phyloP scores from a whole-genome alignment of 2,113 vertebrate species.

The Pelmatolapia mariae region DNA sequence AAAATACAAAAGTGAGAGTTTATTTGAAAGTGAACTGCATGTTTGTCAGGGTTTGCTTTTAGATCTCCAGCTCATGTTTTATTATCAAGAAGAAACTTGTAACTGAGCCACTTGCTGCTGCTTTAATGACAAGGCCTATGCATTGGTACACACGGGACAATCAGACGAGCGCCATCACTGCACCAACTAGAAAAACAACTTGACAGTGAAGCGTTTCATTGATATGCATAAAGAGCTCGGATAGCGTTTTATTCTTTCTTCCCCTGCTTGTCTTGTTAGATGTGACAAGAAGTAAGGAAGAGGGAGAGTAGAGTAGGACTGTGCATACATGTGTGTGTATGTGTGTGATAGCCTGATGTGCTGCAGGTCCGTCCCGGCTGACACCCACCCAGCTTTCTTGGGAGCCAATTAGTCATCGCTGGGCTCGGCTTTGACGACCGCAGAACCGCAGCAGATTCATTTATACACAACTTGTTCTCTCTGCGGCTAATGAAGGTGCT shows the following conservation, averaged over 20 bases:
- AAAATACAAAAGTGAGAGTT: background rate
- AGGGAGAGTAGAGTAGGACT: background rate
- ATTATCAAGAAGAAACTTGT: background rate
- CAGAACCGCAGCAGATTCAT: slow-evolving; percentile 4
- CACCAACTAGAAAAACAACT: background rate
- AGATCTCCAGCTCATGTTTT: background rate
- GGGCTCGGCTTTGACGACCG: slow-evolving; percentile 10
- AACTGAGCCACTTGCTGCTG: background rate
- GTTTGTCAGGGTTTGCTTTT: background rate
- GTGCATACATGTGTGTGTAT: background rate
- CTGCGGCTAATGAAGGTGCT: slow-evolving; percentile 33
- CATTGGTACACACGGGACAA: background rate
- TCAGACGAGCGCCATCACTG: background rate
- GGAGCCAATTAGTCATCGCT: slow-evolving; percentile 52
- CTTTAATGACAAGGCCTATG: background rate
- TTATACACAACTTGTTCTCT: background rate
- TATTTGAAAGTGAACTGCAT: background rate
- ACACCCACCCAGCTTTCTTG: slow-evolving; percentile 26
- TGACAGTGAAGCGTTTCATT: background rate
- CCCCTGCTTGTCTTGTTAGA: slow-evolving; percentile 6
- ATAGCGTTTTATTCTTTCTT: background rate
- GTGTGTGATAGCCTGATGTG: background rate
- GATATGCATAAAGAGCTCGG: background rate
- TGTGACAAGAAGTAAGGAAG: background rate
- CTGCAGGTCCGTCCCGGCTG: background rate